These are phyloP conservation scores for Nineta flava DNA, from an alignment of 2,888 invertebrate genomes.

Conservation along the genomic window DNA sequence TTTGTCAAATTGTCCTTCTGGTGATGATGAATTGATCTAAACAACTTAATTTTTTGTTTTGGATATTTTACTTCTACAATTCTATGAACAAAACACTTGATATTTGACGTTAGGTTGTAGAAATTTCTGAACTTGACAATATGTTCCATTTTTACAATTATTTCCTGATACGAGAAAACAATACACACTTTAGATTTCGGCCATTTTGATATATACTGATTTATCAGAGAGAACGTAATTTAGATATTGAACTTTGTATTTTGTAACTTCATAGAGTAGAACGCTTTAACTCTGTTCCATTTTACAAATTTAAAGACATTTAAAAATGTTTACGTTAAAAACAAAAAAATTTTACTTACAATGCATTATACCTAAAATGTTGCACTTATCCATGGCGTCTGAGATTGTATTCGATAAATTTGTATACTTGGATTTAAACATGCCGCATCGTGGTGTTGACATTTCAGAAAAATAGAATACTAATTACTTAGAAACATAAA, in stretches of 20 bases:
- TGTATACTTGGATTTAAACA: neutral
- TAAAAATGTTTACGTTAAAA: neutral
- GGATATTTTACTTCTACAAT: neutral
- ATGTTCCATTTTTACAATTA: constrained; percentile 1
- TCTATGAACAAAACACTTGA: neutral
- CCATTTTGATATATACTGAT: constrained; percentile 1
- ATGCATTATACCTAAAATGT: neutral
- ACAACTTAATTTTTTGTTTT: neutral
- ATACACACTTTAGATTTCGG: constrained; percentile 3
- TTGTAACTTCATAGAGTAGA: neutral
- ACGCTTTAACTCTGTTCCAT: neutral
- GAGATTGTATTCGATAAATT: neutral
- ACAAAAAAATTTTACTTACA: neutral
- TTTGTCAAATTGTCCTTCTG: too few species aligned
- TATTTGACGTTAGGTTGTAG: neutral
- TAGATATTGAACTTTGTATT: neutral
- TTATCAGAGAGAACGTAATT: neutral
- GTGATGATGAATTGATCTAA: neutral
- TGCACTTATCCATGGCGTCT: neutral
- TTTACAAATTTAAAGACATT: neutral
- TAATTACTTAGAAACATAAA: too few species aligned
- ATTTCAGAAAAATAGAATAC: neutral
- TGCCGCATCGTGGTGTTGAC: neutral
- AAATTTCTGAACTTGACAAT: neutral
- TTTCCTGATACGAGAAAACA: neutral